Evolutionary conservation across 2,113 vertebrate genomes (phyloP), one percentile per base, ranked within the genome.

Genomic region (Perca fluviatilis): DNA sequence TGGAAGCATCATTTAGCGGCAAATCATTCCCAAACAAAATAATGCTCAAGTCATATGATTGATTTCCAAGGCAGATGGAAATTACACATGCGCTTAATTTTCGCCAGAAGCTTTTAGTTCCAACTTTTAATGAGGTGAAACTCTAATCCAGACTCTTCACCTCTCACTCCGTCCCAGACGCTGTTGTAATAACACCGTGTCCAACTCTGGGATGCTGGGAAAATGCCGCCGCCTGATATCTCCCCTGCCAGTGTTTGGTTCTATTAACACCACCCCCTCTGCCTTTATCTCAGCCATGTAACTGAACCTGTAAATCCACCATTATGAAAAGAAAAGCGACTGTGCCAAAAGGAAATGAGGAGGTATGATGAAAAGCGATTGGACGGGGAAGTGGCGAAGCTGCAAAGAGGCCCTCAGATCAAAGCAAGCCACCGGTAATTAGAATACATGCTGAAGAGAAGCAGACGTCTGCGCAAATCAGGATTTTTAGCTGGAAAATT

Each of bases 351-450:
- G 82, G 77, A 93, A 92, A 93, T 92, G 76, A 94, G 90, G 65
- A 53, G 47, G 40, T 78, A 81, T 90, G 92, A 95, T 95, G 92
- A 93, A 94, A 92, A 81, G 88, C 72, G 84, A 91, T 91, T 80
- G 85, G 84, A 83, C 75, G 68, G 76, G 76, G 85, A 91, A 85
- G 90, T 83, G 86, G 85, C 85, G 86, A 92, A 92, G 90, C 88
- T 74, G 72, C 61, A 53, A 53, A 84, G 77, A 64, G 67, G 80
- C 79, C 77, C 77, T 87, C 46, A 87, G 93, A 95, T 95, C 93
- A 94, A 94, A 95, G 95, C 5, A 54, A 93, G 88, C 83, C 63
- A 76, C 73, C n/a, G 61, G 82, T 93, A 95, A 95, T 95, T 94
- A 94, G 86, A 94, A 92, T 89, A 85, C 90, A 92, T 78, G 81